These are phyloP conservation scores for Rhopalosiphum maidis DNA, from an alignment of 1,140 invertebrate species.

Conservation along the genomic window DNA sequence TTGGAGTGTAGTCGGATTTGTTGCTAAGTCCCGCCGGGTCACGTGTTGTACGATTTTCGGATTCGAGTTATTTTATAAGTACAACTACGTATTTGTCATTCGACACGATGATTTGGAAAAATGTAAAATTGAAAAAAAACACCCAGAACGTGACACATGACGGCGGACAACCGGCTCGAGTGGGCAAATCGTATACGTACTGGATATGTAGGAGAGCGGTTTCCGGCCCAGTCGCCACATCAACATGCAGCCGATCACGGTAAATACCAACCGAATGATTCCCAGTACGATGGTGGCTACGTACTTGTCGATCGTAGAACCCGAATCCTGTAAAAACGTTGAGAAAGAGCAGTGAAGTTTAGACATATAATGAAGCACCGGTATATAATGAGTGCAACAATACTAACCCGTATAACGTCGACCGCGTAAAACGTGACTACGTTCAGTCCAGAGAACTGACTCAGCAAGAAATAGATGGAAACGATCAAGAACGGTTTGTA, in stretches of 20 bases:
- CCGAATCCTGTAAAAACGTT: slow-evolving; percentile 66
- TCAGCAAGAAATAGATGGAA: slow-evolving; percentile 74
- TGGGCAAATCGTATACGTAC: slow-evolving; percentile 61
- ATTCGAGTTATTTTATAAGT: not conserved
- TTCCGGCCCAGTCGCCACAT: slow-evolving; percentile 71
- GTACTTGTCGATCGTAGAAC: slow-evolving; percentile 69
- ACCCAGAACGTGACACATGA: not conserved
- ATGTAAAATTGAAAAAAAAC: not conserved
- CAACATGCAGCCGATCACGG: slow-evolving; percentile 70
- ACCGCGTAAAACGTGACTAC: slow-evolving; percentile 81
- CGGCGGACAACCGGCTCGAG: not conserved
- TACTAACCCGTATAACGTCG: slow-evolving; percentile 71
- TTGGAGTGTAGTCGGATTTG: not conserved
- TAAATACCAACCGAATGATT: slow-evolving; percentile 69
- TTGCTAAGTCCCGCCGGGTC: not conserved
- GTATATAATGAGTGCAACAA: no score
- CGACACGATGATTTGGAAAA: not conserved
- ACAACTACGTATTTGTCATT: not conserved
- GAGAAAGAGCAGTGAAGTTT: not conserved
- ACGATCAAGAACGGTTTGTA: slow-evolving; percentile 72
- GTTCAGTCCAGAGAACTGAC: slow-evolving; percentile 78
- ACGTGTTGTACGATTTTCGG: not conserved
- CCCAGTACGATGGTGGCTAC: slow-evolving; percentile 74
- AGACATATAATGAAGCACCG: not conserved
- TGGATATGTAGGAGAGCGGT: slow-evolving; percentile 73